Percentiles rank a stretch among this genome's conserved stretches.
Conservation (phyloP, 2,797 vertebrate genomes). For the Pseudochirops cupreus region DNA sequence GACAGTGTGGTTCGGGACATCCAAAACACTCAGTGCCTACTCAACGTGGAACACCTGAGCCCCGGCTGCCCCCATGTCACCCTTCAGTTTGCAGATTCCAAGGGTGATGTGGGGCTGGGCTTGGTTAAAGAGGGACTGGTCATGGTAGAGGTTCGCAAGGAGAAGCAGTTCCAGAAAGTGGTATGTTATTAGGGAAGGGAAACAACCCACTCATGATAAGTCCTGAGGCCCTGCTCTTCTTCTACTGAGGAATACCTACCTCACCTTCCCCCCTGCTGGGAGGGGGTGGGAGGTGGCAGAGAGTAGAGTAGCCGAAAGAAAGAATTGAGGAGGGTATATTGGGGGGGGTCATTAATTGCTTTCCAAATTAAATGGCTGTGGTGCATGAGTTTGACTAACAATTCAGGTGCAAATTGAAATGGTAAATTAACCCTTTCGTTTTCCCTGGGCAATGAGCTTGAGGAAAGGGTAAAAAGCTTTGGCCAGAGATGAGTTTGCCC, state of each 20-base stretch:
- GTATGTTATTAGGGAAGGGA: conserved; percentile 81
- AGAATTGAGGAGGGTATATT: conserved; percentile 66
- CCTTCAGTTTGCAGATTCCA: conserved; percentile 95
- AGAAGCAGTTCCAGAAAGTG: conserved; percentile 97
- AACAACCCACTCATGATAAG: neutral
- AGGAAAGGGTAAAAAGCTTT: neutral
- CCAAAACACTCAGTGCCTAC: conserved; percentile 97
- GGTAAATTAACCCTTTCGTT: conserved; percentile 45
- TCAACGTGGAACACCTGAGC: conserved; percentile 94
- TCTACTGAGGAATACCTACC: neutral
- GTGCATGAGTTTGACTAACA: conserved; percentile 59
- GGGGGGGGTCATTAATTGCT: conserved; percentile 68
- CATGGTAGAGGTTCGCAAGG: conserved; percentile 97
- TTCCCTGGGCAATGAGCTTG: neutral
- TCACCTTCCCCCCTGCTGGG: neutral
- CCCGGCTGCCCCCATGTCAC: conserved; percentile 92
- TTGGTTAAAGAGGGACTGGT: conserved; percentile 96
- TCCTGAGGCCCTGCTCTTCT: neutral
- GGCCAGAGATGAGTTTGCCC: neutral
- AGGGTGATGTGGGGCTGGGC: conserved; percentile 95
- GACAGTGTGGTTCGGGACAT: conserved; percentile 96
- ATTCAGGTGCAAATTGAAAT: conserved; percentile 60
- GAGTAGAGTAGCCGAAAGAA: conserved; percentile 22
- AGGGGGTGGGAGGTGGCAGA: neutral
- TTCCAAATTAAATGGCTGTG: conserved; percentile 71